These are phyloP conservation scores for Phenacoccus solenopsis DNA, from an alignment of 1,140 invertebrate species.

Conservation along the genomic window DNA sequence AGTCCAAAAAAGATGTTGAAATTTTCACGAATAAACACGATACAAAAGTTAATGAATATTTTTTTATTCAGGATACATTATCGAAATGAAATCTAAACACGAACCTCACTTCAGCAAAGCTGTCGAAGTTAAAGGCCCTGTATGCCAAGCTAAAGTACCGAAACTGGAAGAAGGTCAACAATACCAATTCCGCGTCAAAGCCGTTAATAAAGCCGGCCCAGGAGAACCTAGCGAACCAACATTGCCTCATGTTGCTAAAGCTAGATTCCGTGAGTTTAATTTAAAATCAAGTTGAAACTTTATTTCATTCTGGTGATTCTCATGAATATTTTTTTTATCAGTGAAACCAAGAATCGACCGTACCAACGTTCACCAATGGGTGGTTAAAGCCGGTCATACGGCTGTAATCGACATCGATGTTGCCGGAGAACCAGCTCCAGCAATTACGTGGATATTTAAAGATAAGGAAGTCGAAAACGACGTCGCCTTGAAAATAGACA, in stretches of 20 bases:
- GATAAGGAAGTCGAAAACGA: constrained; percentile 53
- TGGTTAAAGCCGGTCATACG: constrained; percentile 82
- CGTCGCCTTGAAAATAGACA: constrained; percentile 63
- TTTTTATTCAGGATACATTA: constrained; percentile 58
- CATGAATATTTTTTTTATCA: constrained; percentile 35
- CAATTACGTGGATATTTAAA: constrained; percentile 76
- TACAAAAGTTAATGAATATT: too few species aligned
- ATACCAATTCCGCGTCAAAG: constrained; percentile 88
- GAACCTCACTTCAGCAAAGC: constrained; percentile 50
- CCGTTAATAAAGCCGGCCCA: constrained; percentile 89
- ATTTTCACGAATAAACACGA: too few species aligned
- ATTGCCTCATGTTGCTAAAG: constrained; percentile 88
- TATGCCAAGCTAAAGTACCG: constrained; percentile 67
- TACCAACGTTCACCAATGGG: constrained; percentile 69
- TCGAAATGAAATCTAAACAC: constrained; percentile 72
- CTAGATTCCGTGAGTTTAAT: constrained; percentile 63
- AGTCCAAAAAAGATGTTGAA: too few species aligned
- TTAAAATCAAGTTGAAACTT: neutral
- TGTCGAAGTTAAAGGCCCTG: constrained; percentile 61
- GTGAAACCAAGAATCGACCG: constrained; percentile 88
- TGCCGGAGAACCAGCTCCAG: constrained; percentile 86
- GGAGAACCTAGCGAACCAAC: constrained; percentile 92
- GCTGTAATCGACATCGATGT: constrained; percentile 84
- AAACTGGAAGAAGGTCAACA: constrained; percentile 87
- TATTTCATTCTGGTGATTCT: constrained; percentile 5